phyloP scores from a whole-genome alignment of 2,113 vertebrate species.

The Chelonoidis abingdonii region DNA sequence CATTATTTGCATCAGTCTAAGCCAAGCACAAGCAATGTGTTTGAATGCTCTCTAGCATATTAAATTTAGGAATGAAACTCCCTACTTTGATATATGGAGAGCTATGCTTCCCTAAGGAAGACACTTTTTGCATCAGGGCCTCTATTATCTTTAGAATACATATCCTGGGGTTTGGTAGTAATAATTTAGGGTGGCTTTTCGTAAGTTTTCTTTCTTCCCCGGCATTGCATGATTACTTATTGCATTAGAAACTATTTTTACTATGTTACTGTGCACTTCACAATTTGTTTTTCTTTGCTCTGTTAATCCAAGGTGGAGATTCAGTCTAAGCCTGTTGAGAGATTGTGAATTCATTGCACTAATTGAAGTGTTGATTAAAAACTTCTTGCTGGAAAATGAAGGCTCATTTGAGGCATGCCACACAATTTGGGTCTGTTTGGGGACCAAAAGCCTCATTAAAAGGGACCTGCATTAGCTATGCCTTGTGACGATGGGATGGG shows the following conservation, averaged over 20 bases:
- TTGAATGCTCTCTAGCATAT: not conserved
- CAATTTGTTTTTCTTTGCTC: not conserved
- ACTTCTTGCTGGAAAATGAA: constrained; percentile 5
- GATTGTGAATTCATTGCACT: not conserved
- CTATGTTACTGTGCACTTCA: not conserved
- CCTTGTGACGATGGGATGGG: not conserved
- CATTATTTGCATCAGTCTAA: not conserved
- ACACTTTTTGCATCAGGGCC: not conserved
- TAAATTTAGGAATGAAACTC: not conserved
- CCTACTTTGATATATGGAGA: not conserved
- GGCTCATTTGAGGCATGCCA: not conserved
- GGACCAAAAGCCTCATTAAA: not conserved
- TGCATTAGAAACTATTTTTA: not conserved
- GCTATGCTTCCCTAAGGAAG: not conserved
- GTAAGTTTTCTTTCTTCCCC: not conserved
- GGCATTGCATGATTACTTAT: not conserved
- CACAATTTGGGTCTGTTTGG: not conserved
- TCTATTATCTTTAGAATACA: not conserved
- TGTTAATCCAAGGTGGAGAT: constrained; percentile 1
- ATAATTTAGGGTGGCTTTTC: not conserved
- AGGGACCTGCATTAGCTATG: not conserved
- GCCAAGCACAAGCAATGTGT: not conserved
- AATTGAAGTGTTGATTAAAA: constrained; percentile 31
- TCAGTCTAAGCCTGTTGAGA: not conserved
- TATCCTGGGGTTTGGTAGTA: not conserved